Evolutionary conservation across 1,140 invertebrate species (phyloP), one percentile per base, ranked within the genome.

Genomic region (Formica exsecta): DNA sequence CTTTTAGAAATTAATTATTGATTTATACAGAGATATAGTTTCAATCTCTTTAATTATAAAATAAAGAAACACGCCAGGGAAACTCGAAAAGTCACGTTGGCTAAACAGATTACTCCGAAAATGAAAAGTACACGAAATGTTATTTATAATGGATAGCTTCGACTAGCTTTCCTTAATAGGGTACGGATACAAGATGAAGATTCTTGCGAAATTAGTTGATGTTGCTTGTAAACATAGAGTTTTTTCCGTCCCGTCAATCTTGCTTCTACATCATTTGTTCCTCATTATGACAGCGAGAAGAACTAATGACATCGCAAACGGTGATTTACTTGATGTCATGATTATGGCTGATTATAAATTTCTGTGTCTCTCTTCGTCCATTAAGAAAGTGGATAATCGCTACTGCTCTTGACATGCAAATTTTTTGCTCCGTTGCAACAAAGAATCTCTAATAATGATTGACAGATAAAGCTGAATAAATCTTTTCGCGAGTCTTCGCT

Each of bases 311-410:
- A 16, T 51, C 4, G 44, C 11, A 19, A 25, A 57, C 36, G 25
- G 29, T n/a, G 19, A 61, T 73, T 9, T 44, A 36, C 13, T 38
- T 73, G 13, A 25, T 61, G 57, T 44, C 36, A 61, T 25, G 32
- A 44, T 44, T 44, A 57, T 19, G n/a, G 25, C 36, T 80, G 68
- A 80, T 80, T 41, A 70, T 57, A 80, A 80, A 36, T 61, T 57
- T 57, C 2, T 11, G 25, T 38, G 5, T 59, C 7, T 61, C 54
- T 48, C 61, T 48, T 22, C 38, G 9, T 48, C 13, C 7, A 16
- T 44, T 41, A 9, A 44, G 38, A 81, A 73, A 61, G 4, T 32
- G 3, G 8, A 25, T 68, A 38, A 54, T 68, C 44, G 13, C 29
- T 68, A 59, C 51, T 73, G 19, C 6, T 25, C 44, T 81, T 81